Evolutionary conservation across 2,113 vertebrate species (phyloP).

Genomic region (Phoxinus phoxinus): DNA sequence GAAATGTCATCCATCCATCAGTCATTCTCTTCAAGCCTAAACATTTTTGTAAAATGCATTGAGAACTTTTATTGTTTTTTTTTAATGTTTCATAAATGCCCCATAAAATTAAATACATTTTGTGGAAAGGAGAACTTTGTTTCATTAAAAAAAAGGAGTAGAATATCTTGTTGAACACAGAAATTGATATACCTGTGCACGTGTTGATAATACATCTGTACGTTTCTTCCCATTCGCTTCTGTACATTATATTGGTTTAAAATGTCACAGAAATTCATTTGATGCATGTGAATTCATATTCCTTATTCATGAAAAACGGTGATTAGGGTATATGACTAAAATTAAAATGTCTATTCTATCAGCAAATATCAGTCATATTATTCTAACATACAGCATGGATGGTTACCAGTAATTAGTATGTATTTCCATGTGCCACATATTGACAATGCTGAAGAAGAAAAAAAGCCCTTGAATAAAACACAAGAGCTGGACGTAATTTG

Average conservation of each 20-base stretch:
- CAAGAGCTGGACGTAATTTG: neutral
- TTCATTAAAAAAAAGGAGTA: conserved; percentile 16
- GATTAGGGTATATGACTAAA: neutral
- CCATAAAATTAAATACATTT: conserved; percentile 9
- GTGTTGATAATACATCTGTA: neutral
- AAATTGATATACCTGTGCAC: neutral
- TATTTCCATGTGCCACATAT: neutral
- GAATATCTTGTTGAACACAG: neutral
- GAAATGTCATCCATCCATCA: neutral
- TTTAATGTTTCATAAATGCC: conserved; percentile 4
- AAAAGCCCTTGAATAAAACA: neutral
- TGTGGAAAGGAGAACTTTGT: conserved; percentile 15
- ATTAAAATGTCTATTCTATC: neutral
- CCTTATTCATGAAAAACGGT: neutral
- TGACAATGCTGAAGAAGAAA: too few species aligned
- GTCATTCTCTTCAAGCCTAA: neutral
- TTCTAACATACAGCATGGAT: neutral
- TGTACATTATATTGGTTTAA: neutral
- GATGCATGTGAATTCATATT: neutral
- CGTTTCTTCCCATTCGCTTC: neutral
- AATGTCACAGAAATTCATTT: neutral
- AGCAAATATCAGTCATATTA: neutral
- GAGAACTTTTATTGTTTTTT: neutral
- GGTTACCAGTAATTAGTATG: neutral
- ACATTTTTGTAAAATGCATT: neutral